Percentiles rank a stretch among this genome's conserved stretches.
phyloP scores from a whole-genome alignment of 1,140 invertebrate species.

The Ctenoplectra terminalis region DNA sequence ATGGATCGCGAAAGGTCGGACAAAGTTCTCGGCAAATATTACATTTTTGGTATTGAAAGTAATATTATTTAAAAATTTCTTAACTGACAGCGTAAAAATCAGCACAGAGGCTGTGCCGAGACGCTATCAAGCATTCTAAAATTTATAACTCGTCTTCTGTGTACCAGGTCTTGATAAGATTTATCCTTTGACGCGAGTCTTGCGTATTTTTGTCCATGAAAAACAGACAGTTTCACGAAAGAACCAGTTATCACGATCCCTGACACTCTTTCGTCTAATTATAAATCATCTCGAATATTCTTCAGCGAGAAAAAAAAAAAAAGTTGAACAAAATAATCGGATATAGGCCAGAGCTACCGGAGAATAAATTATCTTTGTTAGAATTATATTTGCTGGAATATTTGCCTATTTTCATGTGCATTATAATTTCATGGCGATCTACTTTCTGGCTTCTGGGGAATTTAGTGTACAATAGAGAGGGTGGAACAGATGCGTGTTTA shows the following conservation, averaged over 20 bases:
- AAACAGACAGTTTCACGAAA: background rate
- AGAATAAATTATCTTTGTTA: background rate
- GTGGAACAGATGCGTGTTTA: constrained; percentile 16
- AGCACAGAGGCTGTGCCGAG: background rate
- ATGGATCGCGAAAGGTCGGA: background rate
- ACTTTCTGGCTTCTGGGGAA: background rate
- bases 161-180: constrained; percentile 20
- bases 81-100: background rate
- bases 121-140: constrained; percentile 1
- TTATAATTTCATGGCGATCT: background rate
- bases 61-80: background rate
- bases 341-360: background rate
- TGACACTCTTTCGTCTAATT: background rate
- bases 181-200: background rate
- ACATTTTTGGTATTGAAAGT: too few relatives aligned
- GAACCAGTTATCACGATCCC: background rate
- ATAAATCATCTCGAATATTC: background rate
- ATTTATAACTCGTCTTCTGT: constrained; percentile 38
- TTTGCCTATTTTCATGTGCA: too few relatives aligned
- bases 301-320: too few relatives aligned
- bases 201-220: background rate
- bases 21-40: too few relatives aligned
- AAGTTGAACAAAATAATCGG: background rate
- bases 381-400: too few relatives aligned
- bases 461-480: background rate